phyloP scores from a whole-genome alignment of 1,140 invertebrate genomes.

The Euura lappo region DNA sequence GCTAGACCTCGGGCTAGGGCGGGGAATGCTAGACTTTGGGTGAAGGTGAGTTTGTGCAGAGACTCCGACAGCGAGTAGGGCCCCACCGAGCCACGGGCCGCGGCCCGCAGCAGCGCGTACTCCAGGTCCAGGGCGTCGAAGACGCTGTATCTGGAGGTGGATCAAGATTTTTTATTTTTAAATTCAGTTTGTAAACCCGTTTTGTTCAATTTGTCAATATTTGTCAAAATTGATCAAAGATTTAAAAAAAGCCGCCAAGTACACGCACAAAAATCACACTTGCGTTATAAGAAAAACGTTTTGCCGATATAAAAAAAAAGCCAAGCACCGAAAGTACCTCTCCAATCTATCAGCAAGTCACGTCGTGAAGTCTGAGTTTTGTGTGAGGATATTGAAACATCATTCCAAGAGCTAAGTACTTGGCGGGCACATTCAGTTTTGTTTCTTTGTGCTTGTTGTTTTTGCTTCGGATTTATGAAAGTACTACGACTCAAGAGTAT shows the following conservation, averaged over 20 bases:
- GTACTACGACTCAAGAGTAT: too few species aligned
- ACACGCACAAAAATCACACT: neutral
- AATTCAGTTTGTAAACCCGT: neutral
- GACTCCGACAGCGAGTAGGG: constrained; percentile 76
- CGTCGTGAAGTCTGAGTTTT: too few species aligned
- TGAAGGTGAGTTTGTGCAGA: constrained; percentile 77
- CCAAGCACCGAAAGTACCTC: too few species aligned
- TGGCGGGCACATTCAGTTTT: too few species aligned
- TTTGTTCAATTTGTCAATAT: neutral
- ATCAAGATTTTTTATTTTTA: neutral
- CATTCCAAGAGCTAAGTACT: too few species aligned
- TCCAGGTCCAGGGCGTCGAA: constrained; percentile 76
- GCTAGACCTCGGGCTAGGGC: constrained; percentile 73
- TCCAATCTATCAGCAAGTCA: too few species aligned
- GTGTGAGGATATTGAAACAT: too few species aligned
- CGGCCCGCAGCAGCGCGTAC: constrained; percentile 71
- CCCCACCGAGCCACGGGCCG: constrained; percentile 73
- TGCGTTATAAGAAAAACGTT: neutral
- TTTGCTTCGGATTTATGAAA: too few species aligned
- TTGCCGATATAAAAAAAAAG: neutral
- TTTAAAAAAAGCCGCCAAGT: neutral
- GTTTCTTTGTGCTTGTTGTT: too few species aligned
- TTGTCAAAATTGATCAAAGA: neutral
- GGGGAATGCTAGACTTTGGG: constrained; percentile 76
- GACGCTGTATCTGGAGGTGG: constrained; percentile 64